Evolutionary conservation across 2,797 vertebrate genomes (phyloP), one percentile per base, ranked within the genome.

Genomic region (Leuciscus waleckii): DNA sequence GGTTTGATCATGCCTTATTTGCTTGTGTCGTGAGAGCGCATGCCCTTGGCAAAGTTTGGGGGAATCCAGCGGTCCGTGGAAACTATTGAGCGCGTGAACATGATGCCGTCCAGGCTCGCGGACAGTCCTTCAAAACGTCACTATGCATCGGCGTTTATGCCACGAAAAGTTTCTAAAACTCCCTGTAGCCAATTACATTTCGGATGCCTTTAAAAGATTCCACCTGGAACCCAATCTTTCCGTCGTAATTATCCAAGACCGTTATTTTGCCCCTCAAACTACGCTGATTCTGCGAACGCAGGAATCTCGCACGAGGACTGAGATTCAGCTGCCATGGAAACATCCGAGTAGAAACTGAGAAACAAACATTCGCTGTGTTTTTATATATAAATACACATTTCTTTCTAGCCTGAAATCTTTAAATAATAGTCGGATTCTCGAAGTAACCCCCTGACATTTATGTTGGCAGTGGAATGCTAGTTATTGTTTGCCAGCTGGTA

Each of bases 301-400:
- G 85, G 76, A 83, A 83, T 87, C 75, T 82, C 43, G 56, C 63
- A 76, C 80, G 76, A 56, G 73, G 80, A 70, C 74, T 73, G 80
- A 41, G 81, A 78, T 82, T 71, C 41, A 29, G 89, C 85, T 90
- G 83, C 89, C 85, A 90, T 90, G 83, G 87, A 84, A 86, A 89
- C 87, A 74, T 67, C 61, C 35, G 35, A 43, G 51, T 67, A 43
- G 56, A 80, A 87, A 73, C 46, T 29, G 39, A 19, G 49, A 51
- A 74, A 83, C 75, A 58, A 75, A 68, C 41, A 41, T 13, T 51
- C 23, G 17, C 67, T 80, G 14, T 39, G 41, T 37, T 49, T 58
- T 35, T 13, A 21, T 37, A 46, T 41, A 84, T 58, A 71, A 58
- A 58, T 35, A 46, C 11, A 35, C 7, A 4, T 49, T 37, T 26